phyloP scores from a whole-genome alignment of 2,888 invertebrate species.

The Pachycephus smyrnensis region DNA sequence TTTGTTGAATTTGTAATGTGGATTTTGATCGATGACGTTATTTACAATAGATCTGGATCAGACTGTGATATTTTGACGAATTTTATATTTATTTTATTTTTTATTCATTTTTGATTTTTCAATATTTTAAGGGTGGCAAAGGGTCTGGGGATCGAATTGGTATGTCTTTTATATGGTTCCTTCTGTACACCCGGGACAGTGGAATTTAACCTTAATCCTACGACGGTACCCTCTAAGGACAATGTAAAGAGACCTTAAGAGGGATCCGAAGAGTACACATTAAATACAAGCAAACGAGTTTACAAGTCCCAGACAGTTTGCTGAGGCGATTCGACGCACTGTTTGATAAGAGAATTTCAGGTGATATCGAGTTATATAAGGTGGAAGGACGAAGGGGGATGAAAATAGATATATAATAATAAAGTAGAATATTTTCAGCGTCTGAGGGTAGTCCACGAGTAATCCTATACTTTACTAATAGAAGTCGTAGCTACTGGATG shows the following conservation, averaged over 20 bases:
- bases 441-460: background rate
- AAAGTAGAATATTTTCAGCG: background rate
- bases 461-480: background rate
- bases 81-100: no score
- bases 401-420: background rate
- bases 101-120: no score
- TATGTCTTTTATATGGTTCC: background rate
- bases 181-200: background rate
- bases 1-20: background rate
- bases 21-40: background rate
- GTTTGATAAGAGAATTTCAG: background rate
- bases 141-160: no score
- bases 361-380: background rate
- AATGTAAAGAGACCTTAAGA: background rate
- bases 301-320: background rate
- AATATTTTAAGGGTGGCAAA: background rate
- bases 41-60: background rate
- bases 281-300: background rate
- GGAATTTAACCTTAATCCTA: background rate
- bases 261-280: background rate
- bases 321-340: background rate
- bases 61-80: background rate
- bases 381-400: background rate
- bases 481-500: background rate
- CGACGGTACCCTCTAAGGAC: background rate